phyloP scores from a whole-genome alignment of 2,888 invertebrate species.

The Lordiphosa andalusiaca region DNA sequence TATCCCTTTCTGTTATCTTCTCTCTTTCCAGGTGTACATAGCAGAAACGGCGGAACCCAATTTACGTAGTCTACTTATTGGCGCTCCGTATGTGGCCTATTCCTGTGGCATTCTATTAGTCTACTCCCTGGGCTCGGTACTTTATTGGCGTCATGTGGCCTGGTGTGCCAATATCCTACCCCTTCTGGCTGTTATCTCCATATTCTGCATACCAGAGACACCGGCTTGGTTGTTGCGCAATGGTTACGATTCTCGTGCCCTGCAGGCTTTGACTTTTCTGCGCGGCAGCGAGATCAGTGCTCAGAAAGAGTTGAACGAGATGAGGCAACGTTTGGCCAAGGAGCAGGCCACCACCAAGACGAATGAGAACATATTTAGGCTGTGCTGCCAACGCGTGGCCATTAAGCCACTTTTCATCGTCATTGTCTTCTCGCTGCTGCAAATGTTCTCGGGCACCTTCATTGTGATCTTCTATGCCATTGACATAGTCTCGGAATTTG shows the following conservation, averaged over 20 bases:
- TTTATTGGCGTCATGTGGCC: conserved; percentile 87
- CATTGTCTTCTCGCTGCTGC: conserved; percentile 86
- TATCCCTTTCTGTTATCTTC: background rate
- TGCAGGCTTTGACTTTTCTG: conserved; percentile 83
- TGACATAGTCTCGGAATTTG: conserved; percentile 84
- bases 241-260: conserved; percentile 82
- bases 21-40: conserved; percentile 84
- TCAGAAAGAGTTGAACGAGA: conserved; percentile 83
- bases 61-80: conserved; percentile 85
- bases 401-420: conserved; percentile 87
- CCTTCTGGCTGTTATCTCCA: conserved; percentile 82
- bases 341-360: conserved; percentile 80
- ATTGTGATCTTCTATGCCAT: conserved; percentile 90
- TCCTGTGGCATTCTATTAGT: conserved; percentile 88
- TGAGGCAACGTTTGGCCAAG: conserved; percentile 83
- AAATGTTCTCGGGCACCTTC: conserved; percentile 88
- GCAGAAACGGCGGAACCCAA: conserved; percentile 89
- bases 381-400: conserved; percentile 83
- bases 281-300: conserved; percentile 83
- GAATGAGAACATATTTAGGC: conserved; percentile 82
- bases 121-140: conserved; percentile 85
- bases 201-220: conserved; percentile 86
- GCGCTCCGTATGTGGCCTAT: conserved; percentile 88
- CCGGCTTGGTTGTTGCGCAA: conserved; percentile 87
- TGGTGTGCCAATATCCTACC: conserved; percentile 84